These are phyloP conservation scores for Mylabris phalerata DNA, from an alignment of 1,140 invertebrate species.

Conservation along the genomic window DNA sequence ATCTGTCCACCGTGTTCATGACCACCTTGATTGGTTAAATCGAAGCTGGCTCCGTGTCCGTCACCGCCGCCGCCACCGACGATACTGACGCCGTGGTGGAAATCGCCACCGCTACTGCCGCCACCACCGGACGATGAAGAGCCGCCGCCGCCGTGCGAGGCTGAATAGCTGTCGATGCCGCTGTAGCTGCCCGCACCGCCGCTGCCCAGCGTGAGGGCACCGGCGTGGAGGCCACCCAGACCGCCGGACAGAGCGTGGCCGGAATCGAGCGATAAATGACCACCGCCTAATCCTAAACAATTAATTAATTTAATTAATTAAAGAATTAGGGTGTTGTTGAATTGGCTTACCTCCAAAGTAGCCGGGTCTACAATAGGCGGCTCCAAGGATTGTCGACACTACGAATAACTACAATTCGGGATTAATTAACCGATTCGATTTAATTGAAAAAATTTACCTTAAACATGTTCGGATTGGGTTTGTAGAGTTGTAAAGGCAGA, in stretches of 20 bases:
- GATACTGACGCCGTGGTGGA: constrained; percentile 28
- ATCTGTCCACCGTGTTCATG: constrained; percentile 18
- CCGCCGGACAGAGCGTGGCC: constrained; percentile 7
- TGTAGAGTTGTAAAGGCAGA: too few relatives aligned
- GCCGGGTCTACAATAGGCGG: too few relatives aligned
- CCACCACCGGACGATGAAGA: constrained; percentile 11
- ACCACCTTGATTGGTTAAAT: constrained; percentile 25
- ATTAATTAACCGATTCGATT: too few relatives aligned
- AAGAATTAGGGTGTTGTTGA: too few relatives aligned
- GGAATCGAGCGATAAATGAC: constrained; percentile 1
- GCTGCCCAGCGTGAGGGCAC: constrained; percentile 7
- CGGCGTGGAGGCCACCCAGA: constrained; percentile 17
- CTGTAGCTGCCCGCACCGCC: constrained; percentile 11
- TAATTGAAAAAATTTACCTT: too few relatives aligned
- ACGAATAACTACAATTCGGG: too few relatives aligned
- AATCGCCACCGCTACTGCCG: constrained; percentile 22
- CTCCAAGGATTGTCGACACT: too few relatives aligned
- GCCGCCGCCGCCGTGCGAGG: constrained; percentile 3
- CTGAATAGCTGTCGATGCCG: constrained; percentile 5
- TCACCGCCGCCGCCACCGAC: constrained; percentile 16
- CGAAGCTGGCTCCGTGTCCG: constrained; percentile 21
- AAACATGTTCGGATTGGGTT: too few relatives aligned
- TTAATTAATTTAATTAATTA: too few relatives aligned
- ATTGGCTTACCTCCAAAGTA: too few relatives aligned
- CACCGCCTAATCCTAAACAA: background rate